Conservation (phyloP, 2,888 invertebrate genomes). For the Drosophila aldrichi region DNA sequence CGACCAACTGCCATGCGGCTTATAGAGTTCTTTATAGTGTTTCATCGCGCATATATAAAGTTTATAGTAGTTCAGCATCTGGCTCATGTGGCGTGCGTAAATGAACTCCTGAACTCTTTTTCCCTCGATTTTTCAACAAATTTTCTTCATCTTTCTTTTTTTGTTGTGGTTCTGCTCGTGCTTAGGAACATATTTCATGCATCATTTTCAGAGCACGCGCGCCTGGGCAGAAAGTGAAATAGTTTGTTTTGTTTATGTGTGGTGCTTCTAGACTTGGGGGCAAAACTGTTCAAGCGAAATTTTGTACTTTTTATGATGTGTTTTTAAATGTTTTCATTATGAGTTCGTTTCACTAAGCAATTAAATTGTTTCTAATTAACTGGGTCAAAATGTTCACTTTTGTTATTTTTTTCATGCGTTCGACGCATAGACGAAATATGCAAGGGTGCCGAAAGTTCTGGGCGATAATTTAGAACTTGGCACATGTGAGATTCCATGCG, state of each 20-base stretch:
- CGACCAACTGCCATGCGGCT: conserved; percentile 5
- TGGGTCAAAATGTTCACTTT: conserved; percentile 55
- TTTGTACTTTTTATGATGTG: conserved; percentile 68
- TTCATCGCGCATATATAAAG: conserved; percentile 28
- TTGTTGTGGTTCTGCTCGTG: conserved; percentile 13
- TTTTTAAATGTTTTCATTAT: conserved; percentile 76
- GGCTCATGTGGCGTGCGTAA: conserved; percentile 47
- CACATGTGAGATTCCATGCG: conserved; percentile 13
- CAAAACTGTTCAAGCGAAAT: conserved; percentile 32
- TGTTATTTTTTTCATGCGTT: conserved; percentile 8
- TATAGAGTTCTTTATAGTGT: conserved; percentile 15
- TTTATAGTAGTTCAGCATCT: conserved; percentile 38
- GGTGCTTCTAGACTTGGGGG: conserved; percentile 42
- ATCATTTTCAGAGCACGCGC: conserved; percentile 29
- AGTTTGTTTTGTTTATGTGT: conserved; percentile 75
- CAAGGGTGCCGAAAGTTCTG: conserved; percentile 14
- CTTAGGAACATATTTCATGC: conserved; percentile 64
- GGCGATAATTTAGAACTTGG: conserved; percentile 4
- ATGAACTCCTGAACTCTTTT: conserved; percentile 53
- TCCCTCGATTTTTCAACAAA: conserved; percentile 12
- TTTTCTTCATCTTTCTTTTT: background rate
- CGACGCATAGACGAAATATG: conserved; percentile 2
- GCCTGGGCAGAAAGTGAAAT: conserved; percentile 36
- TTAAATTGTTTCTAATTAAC: conserved; percentile 62
- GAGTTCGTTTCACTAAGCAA: conserved; percentile 68